Evolutionary conservation across 1,140 invertebrate species (phyloP).

Genomic region (Zaprionus vittiger): DNA sequence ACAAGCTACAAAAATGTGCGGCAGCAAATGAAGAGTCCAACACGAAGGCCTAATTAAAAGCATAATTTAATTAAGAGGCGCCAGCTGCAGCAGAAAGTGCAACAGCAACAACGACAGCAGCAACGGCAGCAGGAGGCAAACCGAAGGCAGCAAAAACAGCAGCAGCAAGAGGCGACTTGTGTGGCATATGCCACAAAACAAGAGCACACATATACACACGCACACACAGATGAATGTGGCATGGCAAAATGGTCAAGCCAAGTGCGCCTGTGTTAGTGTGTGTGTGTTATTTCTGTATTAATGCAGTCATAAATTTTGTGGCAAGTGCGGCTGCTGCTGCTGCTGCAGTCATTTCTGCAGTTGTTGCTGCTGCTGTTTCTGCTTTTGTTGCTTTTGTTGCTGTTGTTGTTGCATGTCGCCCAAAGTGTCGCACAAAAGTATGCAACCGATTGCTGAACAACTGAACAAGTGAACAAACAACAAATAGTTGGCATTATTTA

Average conservation of each 20-base stretch:
- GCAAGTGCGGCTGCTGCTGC: constrained; percentile 56
- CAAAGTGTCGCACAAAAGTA: constrained; percentile 54
- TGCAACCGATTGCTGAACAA: constrained; percentile 53
- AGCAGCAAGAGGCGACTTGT: constrained; percentile 26
- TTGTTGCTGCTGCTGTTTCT: constrained; percentile 33
- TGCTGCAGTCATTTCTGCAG: constrained; percentile 36
- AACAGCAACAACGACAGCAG: constrained; percentile 34
- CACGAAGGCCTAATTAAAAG: constrained; percentile 74
- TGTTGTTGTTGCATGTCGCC: constrained; percentile 56
- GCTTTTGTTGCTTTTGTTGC: constrained; percentile 32
- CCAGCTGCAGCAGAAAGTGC: constrained; percentile 49
- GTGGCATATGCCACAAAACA: constrained; percentile 71
- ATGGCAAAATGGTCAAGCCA: constrained; percentile 33
- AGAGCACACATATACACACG: constrained; percentile 31
- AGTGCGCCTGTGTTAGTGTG: constrained; percentile 20
- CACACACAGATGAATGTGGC: not conserved
- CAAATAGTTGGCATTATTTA: constrained; percentile 77
- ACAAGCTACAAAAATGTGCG: constrained; percentile 29
- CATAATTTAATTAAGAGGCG: constrained; percentile 77
- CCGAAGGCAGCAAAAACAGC: constrained; percentile 39
- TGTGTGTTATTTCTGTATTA: constrained; percentile 49
- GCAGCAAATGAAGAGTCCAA: constrained; percentile 34
- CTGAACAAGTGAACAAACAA: constrained; percentile 41
- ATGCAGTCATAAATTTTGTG: constrained; percentile 76
- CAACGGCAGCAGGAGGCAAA: not conserved